Conservation (phyloP, 1,140 invertebrate species). For the Triops cancriformis region DNA sequence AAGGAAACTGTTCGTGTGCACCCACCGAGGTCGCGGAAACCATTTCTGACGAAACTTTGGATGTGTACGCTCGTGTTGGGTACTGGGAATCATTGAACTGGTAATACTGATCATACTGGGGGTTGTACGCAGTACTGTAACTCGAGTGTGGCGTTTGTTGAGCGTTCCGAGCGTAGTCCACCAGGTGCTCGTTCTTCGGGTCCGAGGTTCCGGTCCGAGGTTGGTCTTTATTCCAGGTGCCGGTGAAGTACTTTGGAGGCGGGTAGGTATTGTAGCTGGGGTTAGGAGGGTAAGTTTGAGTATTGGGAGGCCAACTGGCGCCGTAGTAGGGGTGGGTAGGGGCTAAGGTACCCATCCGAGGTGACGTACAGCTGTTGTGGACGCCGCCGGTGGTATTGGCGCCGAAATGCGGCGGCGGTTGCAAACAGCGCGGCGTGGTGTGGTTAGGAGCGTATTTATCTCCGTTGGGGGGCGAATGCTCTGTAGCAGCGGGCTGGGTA, state of each 20-base stretch:
- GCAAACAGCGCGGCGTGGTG: not conserved
- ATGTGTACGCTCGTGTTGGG: not conserved
- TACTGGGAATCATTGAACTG: not conserved
- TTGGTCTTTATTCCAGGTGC: not conserved
- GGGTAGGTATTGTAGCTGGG: constrained; percentile 13
- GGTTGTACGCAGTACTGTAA: constrained; percentile 24
- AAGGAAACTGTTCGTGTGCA: not conserved
- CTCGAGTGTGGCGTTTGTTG: constrained; percentile 30
- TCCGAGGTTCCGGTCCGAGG: not conserved
- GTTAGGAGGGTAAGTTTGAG: not conserved
- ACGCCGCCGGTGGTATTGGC: not conserved
- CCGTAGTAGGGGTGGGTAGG: not conserved
- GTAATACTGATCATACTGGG: constrained; percentile 33
- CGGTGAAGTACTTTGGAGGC: not conserved
- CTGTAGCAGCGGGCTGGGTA: not conserved
- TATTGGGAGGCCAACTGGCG: constrained; percentile 39
- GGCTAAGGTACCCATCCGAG: not conserved
- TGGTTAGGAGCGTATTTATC: not conserved
- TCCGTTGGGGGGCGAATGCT: not conserved
- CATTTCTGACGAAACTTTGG: not conserved
- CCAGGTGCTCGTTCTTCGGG: not conserved
- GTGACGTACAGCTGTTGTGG: not conserved
- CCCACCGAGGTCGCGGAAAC: not conserved
- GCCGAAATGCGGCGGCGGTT: not conserved
- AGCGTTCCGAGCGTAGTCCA: too few relatives aligned